Base-by-base conservation (phyloP, 2,797 vertebrate genomes). In the Oreochromis mossambicus region DNA sequence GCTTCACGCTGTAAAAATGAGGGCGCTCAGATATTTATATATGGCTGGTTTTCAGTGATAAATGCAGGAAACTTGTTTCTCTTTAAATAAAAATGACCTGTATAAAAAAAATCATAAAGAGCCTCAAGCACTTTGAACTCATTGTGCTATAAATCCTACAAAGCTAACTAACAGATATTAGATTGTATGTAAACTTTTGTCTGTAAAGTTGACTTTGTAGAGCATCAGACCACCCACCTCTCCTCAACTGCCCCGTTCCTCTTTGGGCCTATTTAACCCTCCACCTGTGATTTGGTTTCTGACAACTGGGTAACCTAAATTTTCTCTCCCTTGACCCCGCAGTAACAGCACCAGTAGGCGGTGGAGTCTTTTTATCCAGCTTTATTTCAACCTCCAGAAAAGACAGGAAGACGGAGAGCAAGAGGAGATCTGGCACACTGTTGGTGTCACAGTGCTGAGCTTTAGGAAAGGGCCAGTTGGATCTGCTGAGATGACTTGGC, bases 391-490 rank as follows among this genome's bases (percentile, higher is more conserved):
- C 79, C 55, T 80, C 46, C 21, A 84, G 84, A 87, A 87, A 79
- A 90, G 56, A 91, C n/a, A 84, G 70, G 12, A 29, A 85, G 83
- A 58, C 17, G 3, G 66, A 82, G 34, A 80, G 11, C 83, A 38
- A 88, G 36, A 55, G 58, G 48, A 34, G 84, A 80, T 87, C 88
- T 88, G 89, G 84, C 81, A 87, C 82, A 81, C 83, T 90, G 90
- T 86, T 82, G 88, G 81, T 88, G 86, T 93, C 89, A 86, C 88
- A 90, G 89, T 87, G 89, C 86, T 77, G 75, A 79, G 92, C 83
- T 89, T 90, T 83, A 87, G 88, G 81, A 92, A 80, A 70, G 50
- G 77, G 91, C 91, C 93, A 94, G 91, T 92, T 94, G 93, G 92
- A 94, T 81, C 81, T 78, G 84, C 81, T 12, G 68, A 52, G 80